Evolutionary conservation across 2,113 vertebrate genomes (phyloP).

Genomic region (Ranitomeya variabilis): DNA sequence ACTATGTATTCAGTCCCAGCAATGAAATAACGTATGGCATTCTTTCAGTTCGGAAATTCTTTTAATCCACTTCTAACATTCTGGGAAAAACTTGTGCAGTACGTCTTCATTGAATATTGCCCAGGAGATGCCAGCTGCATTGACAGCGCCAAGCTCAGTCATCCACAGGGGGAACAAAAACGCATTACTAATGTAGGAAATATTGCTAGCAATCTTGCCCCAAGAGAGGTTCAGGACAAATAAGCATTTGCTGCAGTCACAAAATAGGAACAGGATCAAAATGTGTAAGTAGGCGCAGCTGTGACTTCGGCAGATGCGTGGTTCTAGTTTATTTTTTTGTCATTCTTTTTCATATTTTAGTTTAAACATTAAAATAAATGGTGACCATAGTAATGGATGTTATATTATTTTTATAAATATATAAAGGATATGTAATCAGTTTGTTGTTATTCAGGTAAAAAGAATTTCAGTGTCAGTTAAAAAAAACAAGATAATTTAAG

Average conservation of each 20-base stretch:
- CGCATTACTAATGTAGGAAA: conserved; percentile 41
- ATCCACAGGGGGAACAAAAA: conserved; percentile 50
- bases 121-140: conserved; percentile 44
- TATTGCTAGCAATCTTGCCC: conserved; percentile 31
- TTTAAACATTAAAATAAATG: conserved; percentile 28
- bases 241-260: conserved; percentile 35
- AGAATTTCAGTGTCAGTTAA: too few species aligned
- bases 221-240: conserved; percentile 31
- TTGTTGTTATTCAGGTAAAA: too few species aligned
- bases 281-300: conserved; percentile 29
- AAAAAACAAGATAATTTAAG: too few species aligned
- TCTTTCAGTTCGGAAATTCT: not conserved
- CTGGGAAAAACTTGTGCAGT: not conserved
- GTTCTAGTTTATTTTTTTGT: not conserved
- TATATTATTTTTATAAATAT: not conserved
- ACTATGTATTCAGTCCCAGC: not conserved
- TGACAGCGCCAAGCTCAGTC: conserved; percentile 9
- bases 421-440: not conserved
- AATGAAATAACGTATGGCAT: not conserved
- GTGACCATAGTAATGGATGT: not conserved
- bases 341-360: conserved; percentile 32
- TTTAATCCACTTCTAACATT: conserved; percentile 18
- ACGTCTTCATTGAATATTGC: conserved; percentile 44
- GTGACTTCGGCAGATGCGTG: conserved; percentile 48
- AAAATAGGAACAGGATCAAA: not conserved